Base-by-base conservation (phyloP, 2,113 vertebrate species). In the Solea solea region DNA sequence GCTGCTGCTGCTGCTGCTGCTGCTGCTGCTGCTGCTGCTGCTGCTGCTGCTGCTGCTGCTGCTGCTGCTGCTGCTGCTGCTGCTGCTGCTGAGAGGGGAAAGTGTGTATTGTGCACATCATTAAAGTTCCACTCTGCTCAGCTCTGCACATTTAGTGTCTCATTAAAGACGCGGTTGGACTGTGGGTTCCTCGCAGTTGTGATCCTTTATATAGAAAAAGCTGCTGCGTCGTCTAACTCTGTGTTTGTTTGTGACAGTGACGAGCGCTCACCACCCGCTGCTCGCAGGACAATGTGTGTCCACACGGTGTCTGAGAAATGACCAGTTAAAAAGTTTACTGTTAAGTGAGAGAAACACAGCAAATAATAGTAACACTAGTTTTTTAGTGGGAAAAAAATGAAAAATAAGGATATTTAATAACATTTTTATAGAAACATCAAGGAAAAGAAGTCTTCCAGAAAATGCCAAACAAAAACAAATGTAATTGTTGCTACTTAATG, bases 61-160 rank as follows among this genome's bases (percentile, higher is more conserved):
- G 80, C 76, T 74, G 71, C 69, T 66, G 69, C 8, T 48, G 80
- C 76, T 74, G 71, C 69, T 66, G 69, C 8, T 48, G 80, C 76
- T 54, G 74, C 76, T 72, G 71, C 69, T 66, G 69, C 8, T 48
- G 80, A 82, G 0, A 10, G 49, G 65, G 67, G 59, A 69, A 72
- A 65, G 48, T 81, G 44, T 80, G 74, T 72, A 74, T 56, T 51
- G 42, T 60, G 55, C 79, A 68, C 73, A 77, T 79, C 68, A 74
- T 79, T 82, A 82, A 64, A 79, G 78, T 64, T 72, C 64, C 48
- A 74, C 63, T 73, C 61, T 54, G 78, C 72, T 63, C 67, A 65
- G 63, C 82, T 87, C 72, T 27, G 83, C 82, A 87, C 80, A 84
- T 83, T 82, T 75, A 81, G 69, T 60, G 64, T 78, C 79, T 89